A percentile compares a stretch with the other conserved stretches of the same genome.
phyloP scores from a whole-genome alignment of 1,140 invertebrate species.

The Eufriesea mexicana region DNA sequence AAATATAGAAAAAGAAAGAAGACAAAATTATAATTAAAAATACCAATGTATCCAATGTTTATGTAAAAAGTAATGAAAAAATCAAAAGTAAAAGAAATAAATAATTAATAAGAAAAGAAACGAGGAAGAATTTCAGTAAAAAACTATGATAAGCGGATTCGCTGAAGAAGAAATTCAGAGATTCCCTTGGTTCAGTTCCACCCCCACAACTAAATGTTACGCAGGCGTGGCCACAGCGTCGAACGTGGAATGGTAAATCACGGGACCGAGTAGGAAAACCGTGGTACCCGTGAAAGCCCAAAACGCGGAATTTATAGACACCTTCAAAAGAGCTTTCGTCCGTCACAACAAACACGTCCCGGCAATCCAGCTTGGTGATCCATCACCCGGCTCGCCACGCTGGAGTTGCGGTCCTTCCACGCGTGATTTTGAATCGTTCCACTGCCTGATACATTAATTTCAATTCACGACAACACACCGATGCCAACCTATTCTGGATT shows the following conservation, averaged over 20 bases:
- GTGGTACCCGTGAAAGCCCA: conserved; percentile 44
- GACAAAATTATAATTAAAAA: too few species aligned
- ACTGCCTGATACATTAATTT: conserved; percentile 34
- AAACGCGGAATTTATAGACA: conserved; percentile 67
- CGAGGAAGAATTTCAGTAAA: neutral
- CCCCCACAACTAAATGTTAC: conserved; percentile 26
- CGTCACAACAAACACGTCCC: conserved; percentile 71
- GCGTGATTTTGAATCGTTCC: conserved; percentile 25
- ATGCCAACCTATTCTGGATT: neutral
- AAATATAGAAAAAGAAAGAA: too few species aligned
- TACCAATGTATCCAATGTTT: too few species aligned
- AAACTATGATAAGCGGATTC: neutral
- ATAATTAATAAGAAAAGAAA: neutral
- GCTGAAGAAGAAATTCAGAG: neutral
- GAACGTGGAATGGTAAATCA: conserved; percentile 58
- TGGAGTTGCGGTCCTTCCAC: neutral
- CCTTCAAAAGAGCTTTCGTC: conserved; percentile 64
- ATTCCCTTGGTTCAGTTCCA: neutral
- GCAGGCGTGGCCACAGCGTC: conserved; percentile 31
- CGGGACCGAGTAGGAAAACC: neutral
- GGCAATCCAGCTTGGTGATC: conserved; percentile 55
- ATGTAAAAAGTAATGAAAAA: too few species aligned
- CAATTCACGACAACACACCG: neutral
- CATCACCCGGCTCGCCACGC: conserved; percentile 44
- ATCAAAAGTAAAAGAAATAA: neutral